Evolutionary conservation across 2,113 vertebrate species (phyloP), one percentile per base, ranked within the genome.

Genomic region (Cheirogaleus medius): DNA sequence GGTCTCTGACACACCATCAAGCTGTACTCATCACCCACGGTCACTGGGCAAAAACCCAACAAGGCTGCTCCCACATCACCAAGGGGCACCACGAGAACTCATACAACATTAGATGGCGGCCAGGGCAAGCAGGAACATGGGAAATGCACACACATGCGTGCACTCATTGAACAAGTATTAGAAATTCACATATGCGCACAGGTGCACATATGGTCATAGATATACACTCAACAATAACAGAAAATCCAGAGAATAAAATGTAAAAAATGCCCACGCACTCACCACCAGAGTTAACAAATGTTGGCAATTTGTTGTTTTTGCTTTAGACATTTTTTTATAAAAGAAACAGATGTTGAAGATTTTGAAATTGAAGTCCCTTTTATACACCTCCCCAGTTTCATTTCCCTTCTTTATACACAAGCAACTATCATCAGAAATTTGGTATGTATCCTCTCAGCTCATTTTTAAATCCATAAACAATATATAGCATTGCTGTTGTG

Each of bases 311-410:
- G 37, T 64, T 87, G 5, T 27, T 94, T 90, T 94, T 86, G 25
- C 73, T 87, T 83, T 44, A 93, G 90, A 63, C 14, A 14, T 21
- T 76, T 96, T 68, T 39, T 9, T 64, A 52, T 32, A 77, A 92
- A 88, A 74, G 54, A 94, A 91, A 66, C 13, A 47, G 17, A 44
- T 34, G 10, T 25, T 76, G 34, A 90, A 80, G 37, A 63, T 73
- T 92, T 90, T 78, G 3, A 58, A 81, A 87, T 4, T 15, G 23
- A 84, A 78, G 54, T 56, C 54, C 49, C 39, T 71, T 86, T 52
- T 64, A 80, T 27, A 68, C 6, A 32, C 29, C 44, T 68, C 6
- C 39, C 5, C 39, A 47, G 23, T 73, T 87, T 68, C 73, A 71
- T 32, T n/a, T 86, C 82, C 56, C 42, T 82, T 87, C 27, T 69